Evolutionary conservation across 2,113 vertebrate genomes (phyloP).

Genomic region (Lagopus leucura): DNA sequence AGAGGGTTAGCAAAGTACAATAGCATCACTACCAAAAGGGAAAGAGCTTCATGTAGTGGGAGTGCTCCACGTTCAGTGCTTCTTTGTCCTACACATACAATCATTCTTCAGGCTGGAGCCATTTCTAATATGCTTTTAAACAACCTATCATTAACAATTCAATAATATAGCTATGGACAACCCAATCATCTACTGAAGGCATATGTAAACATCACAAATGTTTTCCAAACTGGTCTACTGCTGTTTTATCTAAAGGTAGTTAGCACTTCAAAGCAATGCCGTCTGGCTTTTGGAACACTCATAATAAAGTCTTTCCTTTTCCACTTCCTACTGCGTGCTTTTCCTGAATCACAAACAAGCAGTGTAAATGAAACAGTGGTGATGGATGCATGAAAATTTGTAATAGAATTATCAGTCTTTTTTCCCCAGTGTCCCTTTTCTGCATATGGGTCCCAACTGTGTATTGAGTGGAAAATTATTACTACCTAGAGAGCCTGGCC

Average conservation of each 20-base stretch:
- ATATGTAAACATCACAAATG: not conserved
- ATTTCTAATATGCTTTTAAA: not conserved
- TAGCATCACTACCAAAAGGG: not conserved
- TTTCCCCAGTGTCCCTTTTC: not conserved
- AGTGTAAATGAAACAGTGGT: not conserved
- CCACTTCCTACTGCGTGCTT: not conserved
- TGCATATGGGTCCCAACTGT: not conserved
- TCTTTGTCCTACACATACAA: not conserved
- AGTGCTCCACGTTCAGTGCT: not conserved
- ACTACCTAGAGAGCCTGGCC: not conserved
- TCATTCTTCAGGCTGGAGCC: not conserved
- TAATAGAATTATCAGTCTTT: not conserved
- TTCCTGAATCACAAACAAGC: not conserved
- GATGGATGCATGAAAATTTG: not conserved
- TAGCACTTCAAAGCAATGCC: not conserved
- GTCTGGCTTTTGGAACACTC: not conserved
- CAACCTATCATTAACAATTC: not conserved
- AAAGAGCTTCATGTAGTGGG: not conserved
- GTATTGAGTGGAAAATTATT: constrained; percentile 12
- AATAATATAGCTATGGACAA: not conserved
- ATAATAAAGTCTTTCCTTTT: not conserved
- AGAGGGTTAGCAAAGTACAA: not conserved
- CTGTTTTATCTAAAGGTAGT: not conserved
- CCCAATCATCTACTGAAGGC: not conserved
- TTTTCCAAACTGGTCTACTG: not conserved